Percentiles rank a stretch among this genome's conserved stretches.
Conservation (phyloP, 1,140 invertebrate species). For the Euborellia annulipes region DNA sequence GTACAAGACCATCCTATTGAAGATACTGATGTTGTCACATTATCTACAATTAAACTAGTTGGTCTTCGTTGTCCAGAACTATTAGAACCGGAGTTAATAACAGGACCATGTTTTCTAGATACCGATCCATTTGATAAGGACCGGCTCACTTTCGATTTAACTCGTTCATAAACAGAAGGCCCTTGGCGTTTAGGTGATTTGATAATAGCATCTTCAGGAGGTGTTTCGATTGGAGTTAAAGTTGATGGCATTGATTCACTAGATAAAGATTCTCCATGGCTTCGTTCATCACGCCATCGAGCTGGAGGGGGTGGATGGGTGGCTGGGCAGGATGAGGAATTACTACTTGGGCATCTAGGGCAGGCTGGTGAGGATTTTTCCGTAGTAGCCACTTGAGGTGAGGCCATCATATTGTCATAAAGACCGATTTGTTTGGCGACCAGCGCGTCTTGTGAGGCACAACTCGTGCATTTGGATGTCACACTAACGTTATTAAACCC, state of each 20-base stretch:
- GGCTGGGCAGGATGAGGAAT: too few species aligned
- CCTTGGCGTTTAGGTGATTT: conserved; percentile 34
- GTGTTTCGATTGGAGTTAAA: conserved; percentile 10
- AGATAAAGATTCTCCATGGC: too few species aligned
- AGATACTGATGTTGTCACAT: conserved; percentile 18
- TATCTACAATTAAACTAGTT: conserved; percentile 12
- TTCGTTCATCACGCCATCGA: too few species aligned
- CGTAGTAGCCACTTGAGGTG: not conserved
- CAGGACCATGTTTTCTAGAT: conserved; percentile 20
- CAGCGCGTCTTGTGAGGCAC: conserved; percentile 8
- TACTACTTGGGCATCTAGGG: conserved; percentile 6
- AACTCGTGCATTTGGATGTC: conserved; percentile 13
- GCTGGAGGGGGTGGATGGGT: too few species aligned
- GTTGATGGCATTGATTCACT: too few species aligned
- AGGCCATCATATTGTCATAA: too few species aligned
- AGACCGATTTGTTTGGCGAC: not conserved
- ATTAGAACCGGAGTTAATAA: conserved; percentile 3
- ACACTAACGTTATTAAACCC: conserved; percentile 21
- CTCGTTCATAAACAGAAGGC: conserved; percentile 38
- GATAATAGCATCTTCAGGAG: conserved; percentile 13
- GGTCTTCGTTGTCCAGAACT: conserved; percentile 6
- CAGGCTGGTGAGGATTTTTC: conserved; percentile 10
- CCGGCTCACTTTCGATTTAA: conserved; percentile 38
- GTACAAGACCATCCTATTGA: conserved; percentile 38
- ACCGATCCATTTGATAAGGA: conserved; percentile 32